These are phyloP conservation scores for Sebastes kiyomatsui DNA, from an alignment of 2,797 vertebrate species.

Conservation along the genomic window DNA sequence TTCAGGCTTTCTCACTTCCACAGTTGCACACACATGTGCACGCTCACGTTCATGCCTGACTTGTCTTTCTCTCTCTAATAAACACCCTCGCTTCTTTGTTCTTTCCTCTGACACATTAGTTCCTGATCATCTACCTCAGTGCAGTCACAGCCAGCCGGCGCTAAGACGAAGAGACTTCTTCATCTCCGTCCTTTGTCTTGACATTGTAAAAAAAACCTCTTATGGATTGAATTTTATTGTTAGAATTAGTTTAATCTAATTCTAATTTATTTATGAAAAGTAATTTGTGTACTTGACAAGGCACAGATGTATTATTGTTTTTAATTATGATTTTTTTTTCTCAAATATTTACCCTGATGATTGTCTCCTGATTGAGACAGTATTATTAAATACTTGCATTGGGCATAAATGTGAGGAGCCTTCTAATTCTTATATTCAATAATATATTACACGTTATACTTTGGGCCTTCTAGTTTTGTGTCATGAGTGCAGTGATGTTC, in stretches of 20 bases:
- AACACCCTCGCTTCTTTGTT: conserved; percentile 12
- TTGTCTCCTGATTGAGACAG: not conserved
- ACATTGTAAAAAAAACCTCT: not conserved
- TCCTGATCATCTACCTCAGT: conserved; percentile 23
- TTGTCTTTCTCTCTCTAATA: not conserved
- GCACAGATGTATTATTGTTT: not conserved
- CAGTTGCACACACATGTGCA: not conserved
- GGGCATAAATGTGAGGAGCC: not conserved
- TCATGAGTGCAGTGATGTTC: not conserved
- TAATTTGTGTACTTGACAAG: not conserved
- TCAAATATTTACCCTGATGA: not conserved
- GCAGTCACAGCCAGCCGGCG: conserved; percentile 10
- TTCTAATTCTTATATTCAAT: not conserved
- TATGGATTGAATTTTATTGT: not conserved
- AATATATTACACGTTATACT: not conserved
- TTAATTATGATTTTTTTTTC: too few species aligned
- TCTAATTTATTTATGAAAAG: not conserved
- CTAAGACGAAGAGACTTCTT: not conserved
- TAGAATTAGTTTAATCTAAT: not conserved
- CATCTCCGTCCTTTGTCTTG: not conserved
- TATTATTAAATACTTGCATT: not conserved
- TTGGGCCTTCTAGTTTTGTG: not conserved
- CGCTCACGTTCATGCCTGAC: not conserved
- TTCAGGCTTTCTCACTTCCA: conserved; percentile 20
- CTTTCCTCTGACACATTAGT: conserved; percentile 30